Conservation (phyloP, 2,113 vertebrate species). For the Eurystomus gularis region DNA sequence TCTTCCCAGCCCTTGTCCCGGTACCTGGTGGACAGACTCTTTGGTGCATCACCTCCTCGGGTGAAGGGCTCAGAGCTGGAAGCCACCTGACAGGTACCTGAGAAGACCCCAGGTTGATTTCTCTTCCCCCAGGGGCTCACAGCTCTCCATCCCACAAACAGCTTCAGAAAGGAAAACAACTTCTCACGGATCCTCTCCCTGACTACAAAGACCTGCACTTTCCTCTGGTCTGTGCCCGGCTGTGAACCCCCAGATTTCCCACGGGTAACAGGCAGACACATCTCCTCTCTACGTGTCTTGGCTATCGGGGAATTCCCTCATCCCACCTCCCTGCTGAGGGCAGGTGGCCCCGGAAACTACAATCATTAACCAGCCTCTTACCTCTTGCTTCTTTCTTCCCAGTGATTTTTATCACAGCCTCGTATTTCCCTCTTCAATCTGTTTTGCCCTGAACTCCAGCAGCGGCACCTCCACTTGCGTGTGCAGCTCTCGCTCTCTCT, state of each 20-base stretch:
- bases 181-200: background rate
- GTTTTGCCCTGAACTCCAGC: background rate
- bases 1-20: background rate
- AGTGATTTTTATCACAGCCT: background rate
- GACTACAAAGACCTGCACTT: background rate
- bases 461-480: background rate
- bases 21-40: background rate
- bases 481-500: background rate
- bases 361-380: background rate
- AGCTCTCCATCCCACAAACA: background rate
- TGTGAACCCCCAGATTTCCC: background rate
- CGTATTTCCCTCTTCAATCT: background rate
- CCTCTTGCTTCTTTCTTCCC: background rate
- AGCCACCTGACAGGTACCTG: background rate
- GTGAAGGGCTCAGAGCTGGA: background rate
- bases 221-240: fast-evolving
- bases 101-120: background rate
- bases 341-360: background rate
- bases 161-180: background rate
- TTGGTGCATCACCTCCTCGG: background rate
- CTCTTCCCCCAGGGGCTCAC: background rate
- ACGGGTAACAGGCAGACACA: background rate
- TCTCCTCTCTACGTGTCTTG: background rate
- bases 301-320: background rate
- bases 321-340: background rate